Evolutionary conservation across 1,140 invertebrate species (phyloP), one percentile per base, ranked within the genome.

Genomic region (Drosophila erecta): DNA sequence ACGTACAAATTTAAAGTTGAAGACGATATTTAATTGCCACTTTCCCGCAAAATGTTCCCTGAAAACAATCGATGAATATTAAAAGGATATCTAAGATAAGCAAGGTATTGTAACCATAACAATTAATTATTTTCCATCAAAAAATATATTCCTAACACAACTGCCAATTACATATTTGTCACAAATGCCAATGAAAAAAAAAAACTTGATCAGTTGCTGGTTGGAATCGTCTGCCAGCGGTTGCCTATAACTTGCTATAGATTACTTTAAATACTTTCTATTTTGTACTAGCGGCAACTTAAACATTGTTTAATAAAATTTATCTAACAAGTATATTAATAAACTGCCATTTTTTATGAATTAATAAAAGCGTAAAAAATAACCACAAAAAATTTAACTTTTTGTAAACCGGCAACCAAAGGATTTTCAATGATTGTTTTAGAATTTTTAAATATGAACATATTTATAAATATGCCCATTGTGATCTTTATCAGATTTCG

Each of bases 281-380:
- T 60, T 66, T 49, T 64, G 71, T 46, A 61, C 62, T 76, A 56
- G 76, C 84, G 83, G 59, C 84, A 76, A 79, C 76, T 89, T 79
- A 61, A 73, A 84, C 83, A 87, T 74, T 81, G 73, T 87, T 86
- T 60, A 81, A 76, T 78, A 58, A 33, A 65, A 75, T 51, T 70
- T 73, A 80, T 85, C 80, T 74, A 81, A 85, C 66, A 86, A 81
- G 58, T 51, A 81, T 81, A 80, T 81, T 81, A 74, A 86, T 76
- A 87, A 80, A 87, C 84, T 89, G 85, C 84, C 85, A 89, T 89
- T 89, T 90, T 87, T 66, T 85, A 89, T 87, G 83, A 79, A 87
- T 76, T 43, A 77, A 67, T 56, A 57, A 55, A 57, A 77, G 62
- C 30, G 40, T 53, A 53, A 55, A 56, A 61, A 61, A 33, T 24